Conservation (phyloP, 2,888 invertebrate genomes). For the Clunio marinus region DNA sequence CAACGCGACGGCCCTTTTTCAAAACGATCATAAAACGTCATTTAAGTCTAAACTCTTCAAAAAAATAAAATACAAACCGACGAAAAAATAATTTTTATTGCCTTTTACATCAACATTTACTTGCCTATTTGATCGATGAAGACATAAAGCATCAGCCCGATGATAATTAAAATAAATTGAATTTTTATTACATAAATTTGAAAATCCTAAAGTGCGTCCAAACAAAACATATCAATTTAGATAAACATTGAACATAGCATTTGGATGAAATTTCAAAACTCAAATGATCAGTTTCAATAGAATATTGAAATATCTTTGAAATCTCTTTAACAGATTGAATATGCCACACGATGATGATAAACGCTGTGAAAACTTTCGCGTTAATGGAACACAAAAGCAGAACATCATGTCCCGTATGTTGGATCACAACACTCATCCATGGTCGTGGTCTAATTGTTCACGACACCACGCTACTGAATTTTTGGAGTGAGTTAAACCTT, state of each 20-base stretch:
- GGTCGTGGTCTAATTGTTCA: constrained; percentile 85
- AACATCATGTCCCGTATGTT: constrained; percentile 82
- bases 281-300: neutral
- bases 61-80: too few relatives aligned
- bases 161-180: constrained; percentile 34
- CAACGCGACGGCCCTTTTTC: too few relatives aligned
- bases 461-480: constrained; percentile 70
- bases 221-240: constrained; percentile 33
- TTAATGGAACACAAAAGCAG: constrained; percentile 53
- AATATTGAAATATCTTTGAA: neutral
- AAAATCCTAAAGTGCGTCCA: constrained; percentile 24
- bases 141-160: neutral
- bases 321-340: constrained; percentile 67
- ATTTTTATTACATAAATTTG: constrained; percentile 26
- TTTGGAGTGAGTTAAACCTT: constrained; percentile 63
- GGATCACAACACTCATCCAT: constrained; percentile 76
- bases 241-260: constrained; percentile 7
- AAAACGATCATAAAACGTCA: too few relatives aligned
- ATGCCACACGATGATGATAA: constrained; percentile 83
- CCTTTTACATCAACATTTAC: constrained; percentile 9
- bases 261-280: too few relatives aligned
- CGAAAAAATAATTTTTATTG: constrained; percentile 9
- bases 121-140: too few relatives aligned
- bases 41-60: too few relatives aligned
- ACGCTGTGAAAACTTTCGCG: constrained; percentile 59